Percentiles rank a stretch among this genome's conserved stretches.
phyloP scores from a whole-genome alignment of 2,888 invertebrate genomes.

The Tethea ocularis region DNA sequence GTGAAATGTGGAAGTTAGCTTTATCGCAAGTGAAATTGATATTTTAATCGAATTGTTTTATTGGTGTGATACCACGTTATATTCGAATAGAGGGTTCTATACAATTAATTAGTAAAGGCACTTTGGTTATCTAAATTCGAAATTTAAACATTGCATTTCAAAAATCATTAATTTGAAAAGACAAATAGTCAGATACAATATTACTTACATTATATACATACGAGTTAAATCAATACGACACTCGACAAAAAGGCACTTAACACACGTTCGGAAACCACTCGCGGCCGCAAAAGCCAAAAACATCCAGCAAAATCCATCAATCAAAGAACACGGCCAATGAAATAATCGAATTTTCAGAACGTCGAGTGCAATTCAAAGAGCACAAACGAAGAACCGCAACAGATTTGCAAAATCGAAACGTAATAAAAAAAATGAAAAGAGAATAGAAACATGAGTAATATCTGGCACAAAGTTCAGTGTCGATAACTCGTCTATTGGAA shows the following conservation, averaged over 20 bases:
- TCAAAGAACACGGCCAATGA: slow-evolving; percentile 76
- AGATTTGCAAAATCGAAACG: slow-evolving; percentile 62
- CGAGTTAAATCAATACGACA: slow-evolving; percentile 34
- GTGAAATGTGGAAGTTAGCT: slow-evolving; percentile 60
- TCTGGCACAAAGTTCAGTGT: slow-evolving; percentile 75
- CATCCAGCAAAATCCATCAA: slow-evolving; percentile 69
- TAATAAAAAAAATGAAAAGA: slow-evolving; percentile 45
- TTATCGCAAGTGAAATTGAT: slow-evolving; percentile 56
- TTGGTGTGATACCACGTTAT: slow-evolving; percentile 18
- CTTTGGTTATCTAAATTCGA: not conserved
- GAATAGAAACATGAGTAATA: slow-evolving; percentile 70
- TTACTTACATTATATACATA: slow-evolving; percentile 21
- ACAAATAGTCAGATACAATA: slow-evolving; percentile 6
- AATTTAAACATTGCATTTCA: too few relatives aligned
- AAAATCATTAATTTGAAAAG: not conserved
- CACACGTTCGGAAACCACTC: slow-evolving; percentile 62
- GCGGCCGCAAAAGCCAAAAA: slow-evolving; percentile 60
- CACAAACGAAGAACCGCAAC: slow-evolving; percentile 75
- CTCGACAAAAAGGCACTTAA: slow-evolving; percentile 62
- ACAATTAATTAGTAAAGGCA: slow-evolving; percentile 4
- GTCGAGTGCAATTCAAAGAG: slow-evolving; percentile 77
- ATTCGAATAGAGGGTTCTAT: slow-evolving; percentile 25
- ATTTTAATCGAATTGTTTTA: slow-evolving; percentile 38
- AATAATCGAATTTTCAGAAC: slow-evolving; percentile 78
- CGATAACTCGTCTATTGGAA: slow-evolving; percentile 66